These are phyloP conservation scores for Colostygia pectinataria DNA, from an alignment of 2,888 invertebrate genomes.

Conservation along the genomic window DNA sequence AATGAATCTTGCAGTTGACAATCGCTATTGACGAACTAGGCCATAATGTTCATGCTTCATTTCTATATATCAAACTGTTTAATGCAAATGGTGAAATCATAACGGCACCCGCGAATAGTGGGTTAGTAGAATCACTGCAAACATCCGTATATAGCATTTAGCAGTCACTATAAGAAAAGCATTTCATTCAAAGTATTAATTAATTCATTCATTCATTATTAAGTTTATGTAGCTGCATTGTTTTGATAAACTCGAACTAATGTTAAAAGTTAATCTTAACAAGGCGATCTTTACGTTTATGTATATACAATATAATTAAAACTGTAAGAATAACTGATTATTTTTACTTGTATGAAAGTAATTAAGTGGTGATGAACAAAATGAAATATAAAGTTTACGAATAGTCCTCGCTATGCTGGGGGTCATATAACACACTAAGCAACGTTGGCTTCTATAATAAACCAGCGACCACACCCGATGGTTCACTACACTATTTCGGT, in stretches of 20 bases:
- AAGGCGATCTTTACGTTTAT: too few relatives aligned
- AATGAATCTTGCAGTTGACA: conserved; percentile 16
- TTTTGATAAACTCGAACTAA: too few relatives aligned
- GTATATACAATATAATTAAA: too few relatives aligned
- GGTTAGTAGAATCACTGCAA: conserved; percentile 14
- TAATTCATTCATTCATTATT: too few relatives aligned
- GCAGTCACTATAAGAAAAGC: conserved; percentile 29
- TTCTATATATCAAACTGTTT: conserved; percentile 25
- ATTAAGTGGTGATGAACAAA: too few relatives aligned
- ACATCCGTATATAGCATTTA: conserved; percentile 34
- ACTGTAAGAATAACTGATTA: too few relatives aligned
- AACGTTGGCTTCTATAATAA: conserved; percentile 44
- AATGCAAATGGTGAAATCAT: conserved; percentile 27
- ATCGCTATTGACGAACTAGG: conserved; percentile 27
- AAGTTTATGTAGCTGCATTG: neutral
- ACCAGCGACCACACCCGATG: conserved; percentile 36
- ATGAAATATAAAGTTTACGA: too few relatives aligned
- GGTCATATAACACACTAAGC: conserved; percentile 38
- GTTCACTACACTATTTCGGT: conserved; percentile 9
- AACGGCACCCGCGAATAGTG: conserved; percentile 21
- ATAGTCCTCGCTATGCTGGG: conserved; percentile 38
- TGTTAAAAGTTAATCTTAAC: too few relatives aligned
- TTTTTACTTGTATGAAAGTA: too few relatives aligned
- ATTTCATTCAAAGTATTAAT: too few relatives aligned
- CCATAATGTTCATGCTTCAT: conserved; percentile 26